Conservation (phyloP, 2,888 invertebrate species). For the Zaprionus bogoriensis region DNA sequence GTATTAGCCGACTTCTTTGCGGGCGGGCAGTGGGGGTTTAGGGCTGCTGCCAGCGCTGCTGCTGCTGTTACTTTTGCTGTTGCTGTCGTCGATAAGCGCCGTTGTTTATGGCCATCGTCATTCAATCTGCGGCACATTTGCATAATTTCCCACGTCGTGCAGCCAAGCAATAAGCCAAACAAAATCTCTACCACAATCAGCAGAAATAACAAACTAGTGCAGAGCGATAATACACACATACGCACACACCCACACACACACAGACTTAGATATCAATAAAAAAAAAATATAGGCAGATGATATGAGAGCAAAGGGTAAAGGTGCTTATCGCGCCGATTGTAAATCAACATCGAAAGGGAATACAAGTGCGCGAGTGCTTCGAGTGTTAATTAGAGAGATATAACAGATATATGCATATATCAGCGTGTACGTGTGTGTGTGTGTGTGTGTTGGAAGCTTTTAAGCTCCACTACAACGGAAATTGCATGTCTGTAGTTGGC, state of each 20-base stretch:
- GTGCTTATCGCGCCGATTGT: neutral
- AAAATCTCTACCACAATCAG: slow-evolving; percentile 46
- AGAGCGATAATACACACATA: too few species aligned
- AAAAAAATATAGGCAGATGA: slow-evolving; percentile 8
- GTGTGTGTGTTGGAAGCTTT: too few species aligned
- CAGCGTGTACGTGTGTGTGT: too few species aligned
- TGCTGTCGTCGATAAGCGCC: slow-evolving; percentile 49
- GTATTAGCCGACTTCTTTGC: slow-evolving; percentile 15
- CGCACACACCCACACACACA: too few species aligned
- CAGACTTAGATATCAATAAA: slow-evolving; percentile 27
- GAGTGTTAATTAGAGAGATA: slow-evolving; percentile 17
- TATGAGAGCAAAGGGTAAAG: neutral
- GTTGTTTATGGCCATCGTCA: slow-evolving; percentile 60
- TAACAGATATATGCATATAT: too few species aligned
- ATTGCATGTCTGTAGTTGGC: neutral
- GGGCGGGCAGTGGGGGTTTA: neutral
- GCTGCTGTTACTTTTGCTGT: slow-evolving; percentile 3
- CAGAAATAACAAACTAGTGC: neutral
- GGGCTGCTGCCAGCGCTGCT: neutral
- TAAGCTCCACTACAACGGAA: neutral
- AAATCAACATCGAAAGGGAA: neutral
- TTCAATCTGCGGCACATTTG: slow-evolving; percentile 71
- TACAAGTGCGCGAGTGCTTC: neutral
- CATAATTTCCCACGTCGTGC: slow-evolving; percentile 70
- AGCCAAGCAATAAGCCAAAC: slow-evolving; percentile 37